phyloP scores from a whole-genome alignment of 2,113 vertebrate genomes.

The Genyomyrus donnyi region DNA sequence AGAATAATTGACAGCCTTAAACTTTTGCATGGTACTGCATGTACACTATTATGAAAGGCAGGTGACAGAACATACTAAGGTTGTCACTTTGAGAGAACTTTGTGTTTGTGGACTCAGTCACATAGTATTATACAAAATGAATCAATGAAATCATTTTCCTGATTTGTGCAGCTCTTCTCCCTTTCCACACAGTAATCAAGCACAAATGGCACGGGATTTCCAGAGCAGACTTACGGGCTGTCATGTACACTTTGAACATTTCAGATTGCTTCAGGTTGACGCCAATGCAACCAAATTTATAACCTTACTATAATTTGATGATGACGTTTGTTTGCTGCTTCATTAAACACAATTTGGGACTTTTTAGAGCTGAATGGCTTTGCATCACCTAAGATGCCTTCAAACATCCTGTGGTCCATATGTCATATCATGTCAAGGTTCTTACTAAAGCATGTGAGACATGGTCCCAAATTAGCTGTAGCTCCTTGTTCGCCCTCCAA shows the following conservation, averaged over 20 bases:
- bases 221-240: not conserved
- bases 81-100: not conserved
- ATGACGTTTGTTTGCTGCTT: slow-evolving; percentile 36
- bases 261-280: not conserved
- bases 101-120: not conserved
- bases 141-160: not conserved
- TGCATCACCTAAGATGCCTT: slow-evolving; percentile 36
- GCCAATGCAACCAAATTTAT: slow-evolving; percentile 22
- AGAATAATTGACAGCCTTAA: not conserved
- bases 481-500: slow-evolving; percentile 43
- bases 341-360: slow-evolving; percentile 47
- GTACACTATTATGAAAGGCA: not conserved
- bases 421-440: slow-evolving; percentile 54
- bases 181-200: not conserved
- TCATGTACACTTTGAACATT: not conserved
- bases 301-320: slow-evolving; percentile 27
- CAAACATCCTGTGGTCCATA: slow-evolving; percentile 26
- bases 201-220: not conserved
- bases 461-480: slow-evolving; percentile 53
- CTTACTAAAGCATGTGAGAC: slow-evolving; percentile 52
- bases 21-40: not conserved
- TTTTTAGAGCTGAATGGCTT: slow-evolving; percentile 44
- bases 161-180: not conserved
- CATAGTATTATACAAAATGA: not conserved
- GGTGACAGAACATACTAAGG: not conserved